These are phyloP conservation scores for Plagiodera versicolora DNA, from an alignment of 2,888 invertebrate species.

Conservation along the genomic window DNA sequence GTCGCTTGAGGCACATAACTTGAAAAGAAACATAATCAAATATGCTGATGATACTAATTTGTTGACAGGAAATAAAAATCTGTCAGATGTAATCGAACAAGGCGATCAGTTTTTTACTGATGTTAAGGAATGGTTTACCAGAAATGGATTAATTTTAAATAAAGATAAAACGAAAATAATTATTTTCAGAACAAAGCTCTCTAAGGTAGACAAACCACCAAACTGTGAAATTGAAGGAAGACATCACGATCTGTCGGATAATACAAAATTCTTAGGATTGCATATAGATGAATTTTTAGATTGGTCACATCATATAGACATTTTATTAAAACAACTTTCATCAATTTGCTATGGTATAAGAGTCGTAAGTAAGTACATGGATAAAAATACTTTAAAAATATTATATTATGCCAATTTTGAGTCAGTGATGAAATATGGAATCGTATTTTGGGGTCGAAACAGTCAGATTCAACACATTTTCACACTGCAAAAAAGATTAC, in stretches of 20 bases:
- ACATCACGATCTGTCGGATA: background rate
- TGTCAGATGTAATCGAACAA: background rate
- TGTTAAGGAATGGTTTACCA: background rate
- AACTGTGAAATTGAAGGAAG: background rate
- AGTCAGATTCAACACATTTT: background rate
- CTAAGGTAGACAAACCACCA: background rate
- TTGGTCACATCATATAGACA: background rate
- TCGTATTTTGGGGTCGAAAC: slow-evolving; percentile 3
- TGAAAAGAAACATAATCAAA: no score
- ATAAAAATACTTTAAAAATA: background rate
- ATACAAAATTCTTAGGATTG: background rate
- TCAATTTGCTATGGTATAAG: slow-evolving; percentile 1
- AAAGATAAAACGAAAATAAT: background rate
- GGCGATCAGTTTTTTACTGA: background rate
- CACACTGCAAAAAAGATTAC: background rate
- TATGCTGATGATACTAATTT: no score
- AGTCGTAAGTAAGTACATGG: background rate
- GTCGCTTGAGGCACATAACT: no score
- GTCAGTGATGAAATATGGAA: background rate
- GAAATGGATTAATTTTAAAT: background rate
- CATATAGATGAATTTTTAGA: background rate
- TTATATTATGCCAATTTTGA: slow-evolving; percentile 2
- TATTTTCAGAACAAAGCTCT: background rate
- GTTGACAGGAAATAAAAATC: no score
- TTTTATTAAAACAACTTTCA: background rate